These are phyloP conservation scores for Penaeus vannamei DNA, from an alignment of 1,140 invertebrate species.

Conservation along the genomic window DNA sequence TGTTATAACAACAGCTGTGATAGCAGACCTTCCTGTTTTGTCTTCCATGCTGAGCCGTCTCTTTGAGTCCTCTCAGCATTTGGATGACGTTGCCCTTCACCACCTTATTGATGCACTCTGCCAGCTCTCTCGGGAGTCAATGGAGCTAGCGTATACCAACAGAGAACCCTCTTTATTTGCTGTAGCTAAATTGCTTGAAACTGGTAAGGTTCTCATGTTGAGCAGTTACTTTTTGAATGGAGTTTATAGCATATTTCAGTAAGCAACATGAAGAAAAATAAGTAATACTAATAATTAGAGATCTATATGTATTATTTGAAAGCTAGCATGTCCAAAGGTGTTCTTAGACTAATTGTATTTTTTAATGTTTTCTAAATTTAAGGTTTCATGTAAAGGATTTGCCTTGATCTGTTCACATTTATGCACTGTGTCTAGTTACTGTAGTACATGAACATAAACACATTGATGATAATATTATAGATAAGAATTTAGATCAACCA, in stretches of 20 bases:
- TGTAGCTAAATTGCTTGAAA: conserved; percentile 96
- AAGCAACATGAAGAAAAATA: no score
- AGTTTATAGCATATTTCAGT: not conserved
- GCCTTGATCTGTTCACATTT: no score
- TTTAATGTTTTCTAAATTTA: no score
- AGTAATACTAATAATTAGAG: no score
- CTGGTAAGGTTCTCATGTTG: conserved; percentile 75
- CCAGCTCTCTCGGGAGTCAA: conserved; percentile 95
- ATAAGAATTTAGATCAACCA: no score
- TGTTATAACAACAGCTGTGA: conserved; percentile 95
- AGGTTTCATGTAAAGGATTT: no score
- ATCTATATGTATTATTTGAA: no score
- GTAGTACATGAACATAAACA: no score
- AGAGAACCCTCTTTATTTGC: conserved; percentile 97
- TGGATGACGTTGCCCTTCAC: conserved; percentile 95
- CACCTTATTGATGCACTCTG: conserved; percentile 97
- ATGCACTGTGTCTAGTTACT: no score
- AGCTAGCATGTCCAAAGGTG: no score
- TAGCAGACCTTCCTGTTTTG: conserved; percentile 94
- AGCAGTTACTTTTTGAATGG: not conserved
- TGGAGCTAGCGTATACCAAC: conserved; percentile 97
- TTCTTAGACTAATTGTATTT: no score
- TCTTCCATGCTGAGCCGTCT: conserved; percentile 93
- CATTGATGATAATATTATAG: no score
- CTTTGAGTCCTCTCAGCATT: conserved; percentile 94